Evolutionary conservation across 2,888 invertebrate genomes (phyloP).

Genomic region (Pseudanteris insignis): DNA sequence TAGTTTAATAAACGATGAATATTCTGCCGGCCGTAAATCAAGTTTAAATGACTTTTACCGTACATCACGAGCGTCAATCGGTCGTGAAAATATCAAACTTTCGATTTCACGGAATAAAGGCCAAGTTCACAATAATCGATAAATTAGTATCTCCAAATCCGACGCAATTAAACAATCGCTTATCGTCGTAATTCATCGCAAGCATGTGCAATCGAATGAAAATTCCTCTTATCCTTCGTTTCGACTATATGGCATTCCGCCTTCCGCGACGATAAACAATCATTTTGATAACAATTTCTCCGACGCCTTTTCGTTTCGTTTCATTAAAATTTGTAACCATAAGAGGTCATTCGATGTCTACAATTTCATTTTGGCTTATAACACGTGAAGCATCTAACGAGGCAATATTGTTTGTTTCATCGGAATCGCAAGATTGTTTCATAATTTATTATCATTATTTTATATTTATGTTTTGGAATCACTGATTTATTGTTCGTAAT

Average conservation of each 20-base stretch:
- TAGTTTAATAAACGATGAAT: constrained; percentile 14
- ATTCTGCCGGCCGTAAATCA: constrained; percentile 14
- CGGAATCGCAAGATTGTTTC: too few relatives aligned
- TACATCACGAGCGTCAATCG: too few relatives aligned
- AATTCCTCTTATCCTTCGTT: constrained; percentile 4
- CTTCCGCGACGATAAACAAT: constrained; percentile 20
- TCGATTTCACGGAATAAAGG: constrained; percentile 3
- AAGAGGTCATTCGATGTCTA: too few relatives aligned
- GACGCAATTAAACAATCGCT: constrained; percentile 17
- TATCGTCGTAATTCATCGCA: constrained; percentile 2
- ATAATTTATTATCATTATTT: too few relatives aligned
- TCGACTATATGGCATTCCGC: constrained; percentile 3
- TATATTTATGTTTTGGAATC: too few relatives aligned
- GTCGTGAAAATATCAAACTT: too few relatives aligned
- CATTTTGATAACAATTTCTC: constrained; percentile 9
- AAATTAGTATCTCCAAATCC: constrained; percentile 13
- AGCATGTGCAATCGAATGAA: constrained; percentile 11
- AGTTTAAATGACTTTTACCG: constrained; percentile 17
- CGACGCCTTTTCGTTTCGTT: too few relatives aligned
- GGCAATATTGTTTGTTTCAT: too few relatives aligned
- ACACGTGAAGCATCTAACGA: too few relatives aligned
- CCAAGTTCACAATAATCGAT: constrained; percentile 9
- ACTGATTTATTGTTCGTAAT: too few relatives aligned
- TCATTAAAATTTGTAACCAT: too few relatives aligned
- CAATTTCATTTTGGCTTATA: too few relatives aligned